phyloP scores from a whole-genome alignment of 1,140 invertebrate species.

The Listronotus oregonensis region DNA sequence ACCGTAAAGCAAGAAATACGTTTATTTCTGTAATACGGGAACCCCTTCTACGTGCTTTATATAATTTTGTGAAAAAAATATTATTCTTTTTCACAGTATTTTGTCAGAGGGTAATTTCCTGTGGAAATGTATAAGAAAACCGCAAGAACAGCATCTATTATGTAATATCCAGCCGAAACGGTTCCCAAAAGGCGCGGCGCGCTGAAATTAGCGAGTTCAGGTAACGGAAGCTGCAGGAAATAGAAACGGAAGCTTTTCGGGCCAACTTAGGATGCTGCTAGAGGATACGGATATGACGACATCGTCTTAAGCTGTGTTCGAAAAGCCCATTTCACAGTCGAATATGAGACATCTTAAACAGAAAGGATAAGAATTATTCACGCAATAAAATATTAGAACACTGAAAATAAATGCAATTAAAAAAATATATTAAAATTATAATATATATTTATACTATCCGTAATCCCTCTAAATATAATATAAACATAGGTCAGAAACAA shows the following conservation, averaged over 20 bases:
- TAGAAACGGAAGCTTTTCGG: conserved; percentile 34
- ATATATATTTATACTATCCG: too few relatives aligned
- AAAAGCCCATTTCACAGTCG: not conserved
- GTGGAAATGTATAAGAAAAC: conserved; percentile 27
- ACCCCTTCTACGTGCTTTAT: not conserved
- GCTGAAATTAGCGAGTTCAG: conserved; percentile 27
- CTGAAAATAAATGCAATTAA: too few relatives aligned
- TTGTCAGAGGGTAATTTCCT: conserved; percentile 18
- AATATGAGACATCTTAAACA: too few relatives aligned
- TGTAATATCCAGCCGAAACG: conserved; percentile 22
- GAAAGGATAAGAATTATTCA: too few relatives aligned
- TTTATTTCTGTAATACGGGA: too few relatives aligned
- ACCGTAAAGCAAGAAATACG: not conserved
- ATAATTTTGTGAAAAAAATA: conserved; percentile 9
- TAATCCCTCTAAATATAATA: too few relatives aligned
- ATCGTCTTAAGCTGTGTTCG: not conserved
- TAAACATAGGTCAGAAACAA: too few relatives aligned
- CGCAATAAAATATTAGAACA: too few relatives aligned
- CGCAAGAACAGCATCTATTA: conserved; percentile 32
- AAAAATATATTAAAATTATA: too few relatives aligned
- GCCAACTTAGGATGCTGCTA: conserved; percentile 30
- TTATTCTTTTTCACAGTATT: conserved; percentile 6
- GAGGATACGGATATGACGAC: conserved; percentile 30
- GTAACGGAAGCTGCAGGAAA: conserved; percentile 32
- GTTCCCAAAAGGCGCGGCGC: conserved; percentile 10